A percentile compares a stretch with the other conserved stretches of the same genome.
Conservation (phyloP, 2,888 invertebrate genomes). For the Drosophila rubida region DNA sequence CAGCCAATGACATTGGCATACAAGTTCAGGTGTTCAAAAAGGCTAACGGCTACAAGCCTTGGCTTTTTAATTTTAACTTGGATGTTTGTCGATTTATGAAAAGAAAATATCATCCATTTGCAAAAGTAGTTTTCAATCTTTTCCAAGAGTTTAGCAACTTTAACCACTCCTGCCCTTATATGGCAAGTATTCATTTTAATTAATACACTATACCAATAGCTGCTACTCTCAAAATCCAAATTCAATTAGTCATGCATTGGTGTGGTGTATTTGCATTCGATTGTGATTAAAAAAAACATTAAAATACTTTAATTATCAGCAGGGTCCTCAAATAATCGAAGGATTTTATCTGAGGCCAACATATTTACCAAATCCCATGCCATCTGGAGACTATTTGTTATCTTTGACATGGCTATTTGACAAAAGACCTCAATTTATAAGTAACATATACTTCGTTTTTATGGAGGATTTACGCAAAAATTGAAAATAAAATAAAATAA, state of each 20-base stretch:
- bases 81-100: conserved; percentile 42
- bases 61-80: conserved; percentile 14
- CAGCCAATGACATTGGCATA: conserved; percentile 4
- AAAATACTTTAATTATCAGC: neutral
- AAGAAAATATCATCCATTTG: conserved; percentile 27
- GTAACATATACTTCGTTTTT: conserved; percentile 36
- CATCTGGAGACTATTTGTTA: conserved; percentile 40
- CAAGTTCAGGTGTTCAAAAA: conserved; percentile 20
- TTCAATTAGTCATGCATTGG: no score
- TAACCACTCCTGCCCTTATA: conserved; percentile 49
- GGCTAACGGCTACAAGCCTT: conserved; percentile 50
- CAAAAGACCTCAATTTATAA: conserved; percentile 21
- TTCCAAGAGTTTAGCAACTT: conserved; percentile 37
- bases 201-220: neutral
- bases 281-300: no score
- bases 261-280: no score
- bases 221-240: no score
- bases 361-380: neutral
- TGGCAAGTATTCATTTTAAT: conserved; percentile 12
- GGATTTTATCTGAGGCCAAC: conserved; percentile 20
- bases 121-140: conserved; percentile 10
- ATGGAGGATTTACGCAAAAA: conserved; percentile 17
- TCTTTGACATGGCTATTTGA: conserved; percentile 28
- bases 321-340: conserved; percentile 36
- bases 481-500: no score